phyloP scores from a whole-genome alignment of 2,797 vertebrate species.

The Hippoglossus hippoglossus region DNA sequence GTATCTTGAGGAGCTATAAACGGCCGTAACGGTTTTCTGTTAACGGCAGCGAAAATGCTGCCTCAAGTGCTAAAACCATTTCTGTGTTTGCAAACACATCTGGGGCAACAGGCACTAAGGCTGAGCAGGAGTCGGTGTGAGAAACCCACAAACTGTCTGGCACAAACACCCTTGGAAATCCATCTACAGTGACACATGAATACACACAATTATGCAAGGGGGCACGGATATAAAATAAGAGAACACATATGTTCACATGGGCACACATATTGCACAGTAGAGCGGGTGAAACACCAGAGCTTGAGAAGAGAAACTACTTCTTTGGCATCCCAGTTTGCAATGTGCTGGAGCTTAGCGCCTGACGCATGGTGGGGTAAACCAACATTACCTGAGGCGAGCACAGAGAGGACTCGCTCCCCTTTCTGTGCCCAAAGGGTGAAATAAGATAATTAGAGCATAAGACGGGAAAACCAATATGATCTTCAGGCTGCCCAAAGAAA shows the following conservation, averaged over 20 bases:
- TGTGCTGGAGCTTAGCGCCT: conserved; percentile 19
- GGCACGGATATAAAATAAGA: not conserved
- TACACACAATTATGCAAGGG: too few species aligned
- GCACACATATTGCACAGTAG: not conserved
- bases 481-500: not conserved
- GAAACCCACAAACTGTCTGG: conserved; percentile 4
- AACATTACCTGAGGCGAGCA: conserved; percentile 21
- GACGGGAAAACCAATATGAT: conserved; percentile 15
- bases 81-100: conserved; percentile 50
- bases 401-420: not conserved
- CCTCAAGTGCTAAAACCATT: conserved; percentile 44
- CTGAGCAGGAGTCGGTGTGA: conserved; percentile 4
- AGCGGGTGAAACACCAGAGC: not conserved
- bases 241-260: not conserved
- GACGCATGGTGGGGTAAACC: conserved; percentile 58
- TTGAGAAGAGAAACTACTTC: not conserved
- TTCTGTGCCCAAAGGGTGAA: conserved; percentile 18
- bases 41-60: conserved; percentile 22
- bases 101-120: conserved; percentile 6
- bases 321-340: not conserved
- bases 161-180: not conserved
- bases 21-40: conserved; percentile 6
- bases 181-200: not conserved
- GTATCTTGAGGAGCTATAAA: not conserved
- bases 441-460: conserved; percentile 1